These are phyloP conservation scores for Sebastes oblongus DNA, from an alignment of 2,797 vertebrate genomes.

Conservation along the genomic window DNA sequence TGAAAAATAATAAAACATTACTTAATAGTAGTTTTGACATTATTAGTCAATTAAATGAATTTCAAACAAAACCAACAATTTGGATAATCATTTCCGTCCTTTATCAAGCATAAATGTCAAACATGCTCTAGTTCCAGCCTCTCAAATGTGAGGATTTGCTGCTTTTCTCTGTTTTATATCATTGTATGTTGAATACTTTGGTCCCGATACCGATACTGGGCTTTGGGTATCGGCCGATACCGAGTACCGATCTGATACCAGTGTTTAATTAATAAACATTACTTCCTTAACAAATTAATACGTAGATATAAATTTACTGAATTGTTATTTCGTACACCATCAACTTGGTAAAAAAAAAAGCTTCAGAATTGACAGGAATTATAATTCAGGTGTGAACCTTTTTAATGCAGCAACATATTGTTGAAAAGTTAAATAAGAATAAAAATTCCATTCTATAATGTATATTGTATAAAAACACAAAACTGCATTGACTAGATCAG, in stretches of 20 bases:
- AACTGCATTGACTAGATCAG: background rate
- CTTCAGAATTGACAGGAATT: too few species aligned
- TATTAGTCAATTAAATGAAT: background rate
- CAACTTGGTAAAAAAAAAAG: too few species aligned
- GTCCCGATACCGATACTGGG: too few species aligned
- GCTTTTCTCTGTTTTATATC: background rate
- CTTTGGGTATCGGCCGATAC: background rate
- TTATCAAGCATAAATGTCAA: background rate
- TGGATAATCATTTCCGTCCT: background rate
- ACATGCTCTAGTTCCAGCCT: background rate
- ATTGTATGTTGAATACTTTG: background rate
- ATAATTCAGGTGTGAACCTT: too few species aligned
- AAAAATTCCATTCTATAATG: background rate
- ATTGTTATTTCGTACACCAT: too few species aligned
- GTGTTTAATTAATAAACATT: background rate
- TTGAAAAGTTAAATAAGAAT: background rate
- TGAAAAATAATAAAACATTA: background rate
- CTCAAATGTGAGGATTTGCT: background rate
- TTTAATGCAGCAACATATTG: background rate
- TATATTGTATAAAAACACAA: background rate
- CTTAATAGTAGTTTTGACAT: background rate
- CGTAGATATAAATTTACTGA: background rate
- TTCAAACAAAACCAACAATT: background rate
- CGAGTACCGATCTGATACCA: background rate
- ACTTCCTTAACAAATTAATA: background rate